phyloP scores from a whole-genome alignment of 2,113 vertebrate genomes.

The Columba livia region DNA sequence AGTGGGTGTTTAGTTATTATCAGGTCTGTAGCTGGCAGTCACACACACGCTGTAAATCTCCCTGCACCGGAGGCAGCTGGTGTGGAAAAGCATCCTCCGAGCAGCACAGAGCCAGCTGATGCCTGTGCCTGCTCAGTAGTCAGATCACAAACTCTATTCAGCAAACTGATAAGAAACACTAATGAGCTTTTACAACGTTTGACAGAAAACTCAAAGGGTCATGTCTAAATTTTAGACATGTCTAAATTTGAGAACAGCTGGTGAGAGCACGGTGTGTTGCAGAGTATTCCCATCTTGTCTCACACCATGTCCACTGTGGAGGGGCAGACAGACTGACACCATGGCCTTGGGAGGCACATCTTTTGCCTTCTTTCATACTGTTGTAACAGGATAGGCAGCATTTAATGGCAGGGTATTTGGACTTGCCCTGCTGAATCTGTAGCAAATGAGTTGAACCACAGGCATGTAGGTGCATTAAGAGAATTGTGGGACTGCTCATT shows the following conservation, averaged over 20 bases:
- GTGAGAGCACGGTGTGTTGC: background rate
- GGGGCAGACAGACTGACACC: background rate
- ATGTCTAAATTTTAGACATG: accelerated
- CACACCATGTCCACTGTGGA: accelerated
- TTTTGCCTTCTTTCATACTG: background rate
- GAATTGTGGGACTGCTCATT: background rate
- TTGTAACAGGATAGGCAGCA: background rate
- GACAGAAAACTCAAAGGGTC: background rate
- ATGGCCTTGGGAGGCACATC: background rate
- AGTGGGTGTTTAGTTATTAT: slow-evolving; percentile 48
- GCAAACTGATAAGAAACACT: background rate
- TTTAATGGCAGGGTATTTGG: background rate
- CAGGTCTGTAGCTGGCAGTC: slow-evolving; percentile 6
- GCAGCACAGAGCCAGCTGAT: background rate
- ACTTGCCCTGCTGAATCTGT: background rate
- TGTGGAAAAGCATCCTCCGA: background rate
- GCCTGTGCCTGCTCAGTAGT: background rate
- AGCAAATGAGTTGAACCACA: background rate
- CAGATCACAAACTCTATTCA: background rate
- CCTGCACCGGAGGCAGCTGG: background rate
- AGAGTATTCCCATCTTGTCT: background rate
- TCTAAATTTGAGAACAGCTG: background rate
- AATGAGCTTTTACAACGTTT: background rate
- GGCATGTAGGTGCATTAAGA: background rate
- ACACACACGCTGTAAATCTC: background rate